phyloP scores from a whole-genome alignment of 2,888 invertebrate species.

The Willowsia nigromaculata region DNA sequence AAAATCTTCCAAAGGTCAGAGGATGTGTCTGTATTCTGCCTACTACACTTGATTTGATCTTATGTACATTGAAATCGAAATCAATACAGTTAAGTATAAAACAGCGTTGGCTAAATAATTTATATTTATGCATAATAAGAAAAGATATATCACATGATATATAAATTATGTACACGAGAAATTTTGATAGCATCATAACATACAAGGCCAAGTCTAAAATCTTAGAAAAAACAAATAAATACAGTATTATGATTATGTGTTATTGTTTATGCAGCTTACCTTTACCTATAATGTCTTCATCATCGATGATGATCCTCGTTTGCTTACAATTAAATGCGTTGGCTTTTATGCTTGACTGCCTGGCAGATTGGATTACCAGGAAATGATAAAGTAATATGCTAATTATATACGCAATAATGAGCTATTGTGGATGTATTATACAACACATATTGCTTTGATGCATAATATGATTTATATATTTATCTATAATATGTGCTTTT shows the following conservation, averaged over 20 bases:
- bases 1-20: conserved; percentile 41
- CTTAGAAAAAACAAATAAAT: not conserved
- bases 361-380: conserved; percentile 38
- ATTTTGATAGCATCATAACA: not conserved
- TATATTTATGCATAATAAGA: not conserved
- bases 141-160: not conserved
- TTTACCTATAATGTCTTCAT: not conserved
- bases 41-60: not conserved
- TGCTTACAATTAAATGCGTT: not conserved
- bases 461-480: not conserved
- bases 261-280: not conserved
- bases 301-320: not conserved
- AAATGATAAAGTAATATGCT: conserved; percentile 48
- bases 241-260: not conserved
- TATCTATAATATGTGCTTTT: not conserved
- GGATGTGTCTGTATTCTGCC: conserved; percentile 10
- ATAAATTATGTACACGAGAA: not conserved
- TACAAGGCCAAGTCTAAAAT: conserved; percentile 27
- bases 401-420: not conserved
- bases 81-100: not conserved
- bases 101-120: not conserved
- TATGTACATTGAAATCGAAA: not conserved
- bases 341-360: not conserved
- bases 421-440: not conserved
- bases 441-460: conserved; percentile 4